Conservation (phyloP, 2,113 vertebrate species). For the Campylomormyrus tamandua region DNA sequence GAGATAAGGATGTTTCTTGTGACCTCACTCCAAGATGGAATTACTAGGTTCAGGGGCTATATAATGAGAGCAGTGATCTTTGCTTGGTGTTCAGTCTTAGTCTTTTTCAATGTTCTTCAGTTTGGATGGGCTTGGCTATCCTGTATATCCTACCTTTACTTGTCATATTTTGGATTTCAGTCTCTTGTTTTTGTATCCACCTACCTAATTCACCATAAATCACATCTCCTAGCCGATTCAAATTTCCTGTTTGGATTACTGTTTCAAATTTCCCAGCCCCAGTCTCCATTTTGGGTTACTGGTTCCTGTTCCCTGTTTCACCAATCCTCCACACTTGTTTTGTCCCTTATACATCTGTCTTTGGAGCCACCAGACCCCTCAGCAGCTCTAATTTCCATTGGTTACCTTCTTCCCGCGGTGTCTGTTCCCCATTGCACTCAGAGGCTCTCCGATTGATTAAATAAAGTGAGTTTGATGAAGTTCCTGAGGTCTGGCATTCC, state of each 20-base stretch:
- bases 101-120: background rate
- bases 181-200: background rate
- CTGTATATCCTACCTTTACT: background rate
- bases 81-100: background rate
- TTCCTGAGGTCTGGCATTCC: background rate
- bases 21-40: background rate
- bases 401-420: background rate
- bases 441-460: background rate
- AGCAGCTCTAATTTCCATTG: background rate
- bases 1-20: background rate
- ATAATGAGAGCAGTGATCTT: background rate
- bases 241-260: background rate
- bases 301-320: background rate
- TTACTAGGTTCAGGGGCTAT: background rate
- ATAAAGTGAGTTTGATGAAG: background rate
- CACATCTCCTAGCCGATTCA: background rate
- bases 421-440: background rate
- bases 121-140: background rate
- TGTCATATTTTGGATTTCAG: background rate
- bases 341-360: background rate
- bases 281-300: background rate
- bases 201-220: background rate
- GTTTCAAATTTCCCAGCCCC: background rate
- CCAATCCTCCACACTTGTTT: background rate
- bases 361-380: background rate